Base-by-base conservation (phyloP, 2,113 vertebrate species). In the Melozone crissalis region DNA sequence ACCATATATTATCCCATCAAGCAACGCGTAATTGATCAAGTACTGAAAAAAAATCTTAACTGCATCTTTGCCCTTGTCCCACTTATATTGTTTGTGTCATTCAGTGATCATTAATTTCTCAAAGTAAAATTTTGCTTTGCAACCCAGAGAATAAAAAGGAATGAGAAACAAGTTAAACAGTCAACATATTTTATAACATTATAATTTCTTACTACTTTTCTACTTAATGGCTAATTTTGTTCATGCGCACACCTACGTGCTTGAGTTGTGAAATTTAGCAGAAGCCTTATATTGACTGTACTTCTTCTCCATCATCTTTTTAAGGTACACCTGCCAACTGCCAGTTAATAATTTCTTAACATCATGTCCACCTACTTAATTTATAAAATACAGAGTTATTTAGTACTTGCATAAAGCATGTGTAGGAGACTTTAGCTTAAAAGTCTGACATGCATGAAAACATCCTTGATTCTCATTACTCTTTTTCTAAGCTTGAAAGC, bases 301-400 rank as follows among this genome's bases (percentile, higher is more conserved):
- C 41, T 87, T 92, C 44, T 87, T 93, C 79, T 93, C 65, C 84
- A 80, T 82, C 86, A 71, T 90, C 55, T 79, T 90, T 71, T 61
- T 80, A 77, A 91, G 78, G 59, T 89, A 93, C 37, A 91, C 84
- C 81, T 95, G 91, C 68, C 93, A 95, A 89, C 86, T 93, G 65
- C 46, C 83, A 95, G 55, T 93, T 95, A 88, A 93, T 90, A 88
- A 93, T 91, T 95, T 93, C 87, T 93, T 93, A 94, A 80, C 71
- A 89, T 95, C 27, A 15, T 90, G 91, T 93, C 84, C 81, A 93
- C 93, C 93, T 95, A 95, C 94, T 84, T 91, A 75, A 89, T 95
- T 95, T 94, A 92, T 94, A 94, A 92, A 92, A 94, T 89, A 93
- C 13, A 84, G 76, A 68, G 37, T 92, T 94, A 93, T 89, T 93